Evolutionary conservation across 2,113 vertebrate genomes (phyloP), one percentile per base, ranked within the genome.

Genomic region (Psophia crepitans): DNA sequence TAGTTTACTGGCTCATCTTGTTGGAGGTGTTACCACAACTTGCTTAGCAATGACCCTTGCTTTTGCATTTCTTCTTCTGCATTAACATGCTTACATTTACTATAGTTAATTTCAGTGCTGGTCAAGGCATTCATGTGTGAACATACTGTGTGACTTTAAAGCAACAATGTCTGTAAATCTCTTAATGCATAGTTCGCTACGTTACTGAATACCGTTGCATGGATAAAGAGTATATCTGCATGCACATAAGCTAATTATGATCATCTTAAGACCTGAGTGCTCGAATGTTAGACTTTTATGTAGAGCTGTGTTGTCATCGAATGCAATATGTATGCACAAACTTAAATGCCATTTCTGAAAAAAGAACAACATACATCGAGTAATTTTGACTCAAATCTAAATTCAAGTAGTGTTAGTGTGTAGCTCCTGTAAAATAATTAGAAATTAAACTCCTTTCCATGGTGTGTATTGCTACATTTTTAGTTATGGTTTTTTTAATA

Each of bases 381-480:
- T 88, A 44, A 33, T 46, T 39, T 69, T 83, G 44, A 73, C 27
- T 82, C 39, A 77, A 44, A 87, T 9, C 27, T 89, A 80, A 75
- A 70, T 69, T 82, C 41, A 69, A 54, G n/a, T 82, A 49, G 58
- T 16, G 8, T 79, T 96, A 81, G 14, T 51, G 21, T 74, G 54
- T 33, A 37, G 37, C 51, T 87, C 22, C n/a, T 80, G 17, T 77
- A 79, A 77, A 66, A 49, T 90, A 80, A 39, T 81, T 76, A 66
- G 78, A 91, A 93, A 76, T 64, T 19, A 46, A 75, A 33, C 20
- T 95, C n/a, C 71, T 92, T 95, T 82, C 53, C 51, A 21, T 85
- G 27, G 28, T 84, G 73, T 60, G 16, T 91, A 35, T 33, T 82
- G 51, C 83, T 97, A 70, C 51, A 71, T 87, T 97, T 96, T 95